phyloP scores from a whole-genome alignment of 2,797 vertebrate genomes.

The Acanthopagrus latus region DNA sequence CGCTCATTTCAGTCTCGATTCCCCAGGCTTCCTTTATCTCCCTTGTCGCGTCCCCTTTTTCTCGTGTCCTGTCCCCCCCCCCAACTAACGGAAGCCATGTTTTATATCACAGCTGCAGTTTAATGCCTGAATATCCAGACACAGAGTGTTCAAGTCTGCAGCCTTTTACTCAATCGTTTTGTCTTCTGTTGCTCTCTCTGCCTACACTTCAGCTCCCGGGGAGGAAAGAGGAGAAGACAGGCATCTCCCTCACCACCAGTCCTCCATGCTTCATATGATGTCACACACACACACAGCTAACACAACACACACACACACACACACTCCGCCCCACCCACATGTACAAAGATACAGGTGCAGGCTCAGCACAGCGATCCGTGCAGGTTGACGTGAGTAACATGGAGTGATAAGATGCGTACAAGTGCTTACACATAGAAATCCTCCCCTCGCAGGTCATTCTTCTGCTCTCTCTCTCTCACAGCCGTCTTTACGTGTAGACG shows the following conservation, averaged over 20 bases:
- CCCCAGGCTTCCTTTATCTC: constrained; percentile 40
- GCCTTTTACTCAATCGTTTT: constrained; percentile 2
- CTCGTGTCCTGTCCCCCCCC: neutral
- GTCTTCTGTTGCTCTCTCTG: constrained; percentile 5
- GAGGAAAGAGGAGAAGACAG: constrained; percentile 34
- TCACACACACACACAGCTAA: constrained; percentile 5
- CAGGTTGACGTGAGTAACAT: constrained; percentile 35
- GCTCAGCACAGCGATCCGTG: constrained; percentile 40
- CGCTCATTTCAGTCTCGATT: constrained; percentile 50
- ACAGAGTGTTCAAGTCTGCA: constrained; percentile 20
- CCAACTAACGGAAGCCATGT: neutral
- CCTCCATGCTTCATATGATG: neutral
- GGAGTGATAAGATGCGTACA: constrained; percentile 31
- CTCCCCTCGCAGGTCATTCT: constrained; percentile 14
- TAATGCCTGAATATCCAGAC: constrained; percentile 1
- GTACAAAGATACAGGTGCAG: constrained; percentile 42
- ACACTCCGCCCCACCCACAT: constrained; percentile 63
- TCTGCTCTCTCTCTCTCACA: neutral
- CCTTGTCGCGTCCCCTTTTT: constrained; percentile 13
- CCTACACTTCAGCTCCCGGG: constrained; percentile 27
- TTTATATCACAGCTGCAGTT: neutral
- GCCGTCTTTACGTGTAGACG: constrained; percentile 9
- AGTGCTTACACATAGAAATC: constrained; percentile 23
- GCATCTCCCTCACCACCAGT: constrained; percentile 34
- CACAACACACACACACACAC: constrained; percentile 34